These are phyloP conservation scores for Blastomussa wellsi DNA, from an alignment of 92 coral and sea anemone species.

Conservation along the genomic window DNA sequence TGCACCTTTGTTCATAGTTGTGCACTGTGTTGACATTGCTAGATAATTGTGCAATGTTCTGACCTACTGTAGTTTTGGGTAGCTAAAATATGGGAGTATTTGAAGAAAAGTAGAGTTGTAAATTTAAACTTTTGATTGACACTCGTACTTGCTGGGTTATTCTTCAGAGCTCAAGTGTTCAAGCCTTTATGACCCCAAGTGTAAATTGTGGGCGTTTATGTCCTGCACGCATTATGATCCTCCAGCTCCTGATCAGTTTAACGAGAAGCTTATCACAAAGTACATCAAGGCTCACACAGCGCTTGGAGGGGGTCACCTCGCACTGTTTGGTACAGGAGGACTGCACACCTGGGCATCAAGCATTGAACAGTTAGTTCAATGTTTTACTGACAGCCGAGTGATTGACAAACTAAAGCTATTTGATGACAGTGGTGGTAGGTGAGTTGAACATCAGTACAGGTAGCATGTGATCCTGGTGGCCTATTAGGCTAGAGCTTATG, in stretches of 20 bases:
- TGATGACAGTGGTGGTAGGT: conserved; percentile 97
- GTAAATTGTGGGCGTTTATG: conserved; percentile 97
- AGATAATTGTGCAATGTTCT: too few relatives aligned
- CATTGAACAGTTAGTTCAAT: conserved; percentile 70
- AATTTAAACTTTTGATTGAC: too few relatives aligned
- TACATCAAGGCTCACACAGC: conserved; percentile 98
- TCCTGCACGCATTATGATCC: conserved; percentile 94
- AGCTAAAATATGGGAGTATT: too few relatives aligned
- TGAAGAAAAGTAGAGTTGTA: too few relatives aligned
- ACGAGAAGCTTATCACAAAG: conserved; percentile 59
- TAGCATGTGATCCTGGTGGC: too few relatives aligned
- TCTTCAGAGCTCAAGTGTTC: conserved; percentile 75
- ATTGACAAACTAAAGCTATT: conserved; percentile 82
- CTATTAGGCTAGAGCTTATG: too few relatives aligned
- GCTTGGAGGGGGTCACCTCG: conserved; percentile 90
- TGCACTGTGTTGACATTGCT: too few relatives aligned
- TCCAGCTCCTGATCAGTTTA: conserved; percentile 70
- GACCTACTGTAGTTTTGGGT: too few relatives aligned
- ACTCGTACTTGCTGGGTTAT: not conserved
- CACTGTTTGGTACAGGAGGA: conserved; percentile 94
- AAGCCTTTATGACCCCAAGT: conserved; percentile 69
- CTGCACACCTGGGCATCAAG: conserved; percentile 93
- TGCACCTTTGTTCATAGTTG: too few relatives aligned
- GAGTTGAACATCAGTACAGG: not conserved
- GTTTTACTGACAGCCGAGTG: conserved; percentile 72